Base-by-base conservation (phyloP, 2,888 invertebrate genomes). In the Rhingia campestris region DNA sequence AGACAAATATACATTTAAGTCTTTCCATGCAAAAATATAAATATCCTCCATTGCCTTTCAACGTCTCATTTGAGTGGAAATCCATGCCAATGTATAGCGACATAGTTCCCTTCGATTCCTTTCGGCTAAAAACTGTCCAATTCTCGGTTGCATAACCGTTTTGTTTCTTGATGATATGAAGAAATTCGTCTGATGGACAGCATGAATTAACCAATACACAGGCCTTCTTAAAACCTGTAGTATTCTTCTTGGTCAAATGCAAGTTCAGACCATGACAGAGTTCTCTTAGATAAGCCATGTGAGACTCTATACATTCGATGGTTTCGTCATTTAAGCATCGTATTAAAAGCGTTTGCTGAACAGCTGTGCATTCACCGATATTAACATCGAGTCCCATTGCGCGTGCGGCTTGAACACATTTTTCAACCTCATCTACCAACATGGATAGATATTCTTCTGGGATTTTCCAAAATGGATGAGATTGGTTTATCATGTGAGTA, bases 161-260 rank as follows among this genome's bases (percentile, higher is more conserved):
- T 54, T 79, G 73, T 41, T 73, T 79, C 7, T 72, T 73, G 6
- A 79, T 66, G 2, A 66, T 54, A 6, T 73, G 33, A 0, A 79
- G 47, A 37, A 73, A 59, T 4, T 79, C 45, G 2, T 73, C 59
- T 6, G 59, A 9, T 35, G 73, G 73, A 4, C 73, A 9, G 32
- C 33, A 6, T n/a, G 9, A 58, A 35, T 73, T 22, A 22, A 22
- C 22, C 22, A 22, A 22, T 22, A 2, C 22, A 22, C 22, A 22
- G 22, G 2, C 1, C 22, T 22, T 22, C 22, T 22, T 22, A 1
- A 22, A 22, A 22, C 2, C 2, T 22, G 22, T 22, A 22, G 22
- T 10, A 22, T 10, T 1, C 59, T n/a, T 2, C 6, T 59, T 2
- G 5, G 43, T 4, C 3, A 39, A 4, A 7, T 43, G 32, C 0